A percentile compares a stretch with the other conserved stretches of the same genome.
These are phyloP conservation scores for Callipepla squamata DNA, from an alignment of 2,113 vertebrate genomes.

Conservation along the genomic window DNA sequence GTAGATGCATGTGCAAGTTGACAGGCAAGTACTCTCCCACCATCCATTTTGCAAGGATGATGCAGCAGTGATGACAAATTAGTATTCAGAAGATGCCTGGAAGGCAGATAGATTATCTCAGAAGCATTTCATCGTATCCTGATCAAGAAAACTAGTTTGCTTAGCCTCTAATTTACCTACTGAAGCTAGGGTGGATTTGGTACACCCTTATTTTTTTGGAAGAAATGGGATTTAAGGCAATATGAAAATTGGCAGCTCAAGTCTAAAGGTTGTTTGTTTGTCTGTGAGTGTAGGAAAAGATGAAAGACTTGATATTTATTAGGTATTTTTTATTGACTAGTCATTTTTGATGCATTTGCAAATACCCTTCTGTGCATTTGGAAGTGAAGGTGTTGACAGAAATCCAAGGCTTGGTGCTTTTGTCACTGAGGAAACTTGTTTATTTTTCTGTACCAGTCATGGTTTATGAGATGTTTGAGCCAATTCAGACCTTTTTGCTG, in stretches of 20 bases:
- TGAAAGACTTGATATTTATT: background rate
- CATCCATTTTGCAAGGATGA: background rate
- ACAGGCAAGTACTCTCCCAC: background rate
- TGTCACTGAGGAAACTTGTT: background rate
- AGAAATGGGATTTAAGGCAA: background rate
- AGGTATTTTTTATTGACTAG: background rate
- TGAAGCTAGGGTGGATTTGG: constrained; percentile 38
- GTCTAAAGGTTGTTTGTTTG: background rate
- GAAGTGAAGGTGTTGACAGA: background rate
- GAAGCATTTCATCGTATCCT: constrained; percentile 57
- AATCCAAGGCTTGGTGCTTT: background rate
- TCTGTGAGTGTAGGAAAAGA: background rate
- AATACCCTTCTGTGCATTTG: background rate
- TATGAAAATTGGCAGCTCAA: background rate
- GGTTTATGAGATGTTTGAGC: background rate
- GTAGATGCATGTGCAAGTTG: fast-evolving
- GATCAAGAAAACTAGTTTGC: constrained; percentile 53
- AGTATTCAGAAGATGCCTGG: constrained; percentile 52
- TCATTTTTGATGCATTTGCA: background rate
- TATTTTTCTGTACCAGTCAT: background rate
- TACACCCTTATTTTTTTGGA: background rate
- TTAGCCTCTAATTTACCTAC: constrained; percentile 47
- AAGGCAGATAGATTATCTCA: constrained; percentile 61
- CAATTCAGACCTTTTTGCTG: background rate
- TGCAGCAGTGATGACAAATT: constrained; percentile 50